These are phyloP conservation scores for Tipula vernalis DNA, from an alignment of 2,888 invertebrate genomes.

Conservation along the genomic window DNA sequence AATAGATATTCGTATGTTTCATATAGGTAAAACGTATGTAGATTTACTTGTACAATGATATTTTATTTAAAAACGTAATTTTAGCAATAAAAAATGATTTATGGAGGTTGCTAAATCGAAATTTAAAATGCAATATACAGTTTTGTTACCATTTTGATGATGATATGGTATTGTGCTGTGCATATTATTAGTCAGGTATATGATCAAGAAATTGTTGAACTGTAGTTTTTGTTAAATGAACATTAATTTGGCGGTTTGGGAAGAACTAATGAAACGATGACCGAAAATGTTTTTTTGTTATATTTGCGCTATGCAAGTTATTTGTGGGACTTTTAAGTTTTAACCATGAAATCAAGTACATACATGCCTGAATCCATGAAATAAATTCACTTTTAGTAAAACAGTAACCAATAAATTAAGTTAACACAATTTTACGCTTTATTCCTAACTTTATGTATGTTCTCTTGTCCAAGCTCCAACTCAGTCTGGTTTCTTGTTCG, in stretches of 20 bases:
- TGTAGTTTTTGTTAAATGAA: neutral
- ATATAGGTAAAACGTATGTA: neutral
- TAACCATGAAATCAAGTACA: no score
- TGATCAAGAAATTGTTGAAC: neutral
- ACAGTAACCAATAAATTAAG: no score
- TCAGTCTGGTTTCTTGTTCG: no score
- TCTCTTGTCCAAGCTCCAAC: no score
- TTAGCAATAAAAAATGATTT: neutral
- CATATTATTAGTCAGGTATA: neutral
- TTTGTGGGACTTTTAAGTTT: no score
- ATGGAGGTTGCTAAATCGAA: neutral
- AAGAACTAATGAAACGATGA: neutral
- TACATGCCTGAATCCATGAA: no score
- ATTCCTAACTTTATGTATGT: no score
- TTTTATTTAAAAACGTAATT: neutral
- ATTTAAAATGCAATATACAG: neutral
- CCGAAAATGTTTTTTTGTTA: neutral
- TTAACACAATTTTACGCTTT: no score
- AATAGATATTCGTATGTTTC: neutral
- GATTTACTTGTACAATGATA: neutral
- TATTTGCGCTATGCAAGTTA: no score
- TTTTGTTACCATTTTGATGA: neutral
- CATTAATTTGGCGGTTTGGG: neutral
- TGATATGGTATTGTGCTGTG: neutral
- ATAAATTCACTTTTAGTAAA: no score